phyloP scores from a whole-genome alignment of 30 jellyfish, hydroid and myxozoan species.

The Catostylus mosaicus region DNA sequence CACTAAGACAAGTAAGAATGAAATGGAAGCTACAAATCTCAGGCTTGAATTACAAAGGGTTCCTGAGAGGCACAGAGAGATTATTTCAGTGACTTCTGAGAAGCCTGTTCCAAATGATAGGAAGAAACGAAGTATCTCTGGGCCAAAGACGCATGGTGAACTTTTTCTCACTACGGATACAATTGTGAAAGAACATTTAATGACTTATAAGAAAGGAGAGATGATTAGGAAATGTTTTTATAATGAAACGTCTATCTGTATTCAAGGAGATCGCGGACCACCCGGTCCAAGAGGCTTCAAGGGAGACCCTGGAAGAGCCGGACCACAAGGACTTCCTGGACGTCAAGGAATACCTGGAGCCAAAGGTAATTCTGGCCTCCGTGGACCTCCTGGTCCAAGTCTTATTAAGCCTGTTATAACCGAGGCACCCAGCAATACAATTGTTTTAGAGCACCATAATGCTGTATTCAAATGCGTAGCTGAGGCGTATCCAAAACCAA shows the following conservation, averaged over 20 bases:
- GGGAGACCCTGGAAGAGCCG: slow-evolving; percentile 36
- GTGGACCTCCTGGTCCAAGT: slow-evolving; percentile 48
- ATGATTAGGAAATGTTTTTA: slow-evolving; percentile 26
- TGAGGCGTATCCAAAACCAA: slow-evolving; percentile 35
- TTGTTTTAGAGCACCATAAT: neutral
- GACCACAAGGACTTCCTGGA: slow-evolving; percentile 33
- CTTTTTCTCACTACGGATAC: neutral
- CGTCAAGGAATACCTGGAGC: slow-evolving; percentile 22
- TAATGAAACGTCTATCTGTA: slow-evolving; percentile 33
- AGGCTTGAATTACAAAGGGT: too few species aligned
- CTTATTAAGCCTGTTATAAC: slow-evolving; percentile 5
- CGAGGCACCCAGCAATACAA: neutral
- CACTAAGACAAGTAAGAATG: neutral
- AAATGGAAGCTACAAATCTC: too few species aligned
- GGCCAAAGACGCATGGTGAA: neutral
- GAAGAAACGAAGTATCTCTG: neutral
- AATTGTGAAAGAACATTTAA: slow-evolving; percentile 1
- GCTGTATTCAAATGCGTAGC: slow-evolving; percentile 16
- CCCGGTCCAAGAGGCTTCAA: slow-evolving; percentile 40
- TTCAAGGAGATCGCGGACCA: slow-evolving; percentile 37
- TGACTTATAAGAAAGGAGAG: slow-evolving; percentile 20
- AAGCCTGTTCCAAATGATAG: neutral
- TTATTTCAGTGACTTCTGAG: neutral
- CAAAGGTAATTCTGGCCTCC: slow-evolving; percentile 16
- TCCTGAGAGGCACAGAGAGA: too few species aligned